Conservation (phyloP, 2,888 invertebrate genomes). For the Tetragonula carbonaria region DNA sequence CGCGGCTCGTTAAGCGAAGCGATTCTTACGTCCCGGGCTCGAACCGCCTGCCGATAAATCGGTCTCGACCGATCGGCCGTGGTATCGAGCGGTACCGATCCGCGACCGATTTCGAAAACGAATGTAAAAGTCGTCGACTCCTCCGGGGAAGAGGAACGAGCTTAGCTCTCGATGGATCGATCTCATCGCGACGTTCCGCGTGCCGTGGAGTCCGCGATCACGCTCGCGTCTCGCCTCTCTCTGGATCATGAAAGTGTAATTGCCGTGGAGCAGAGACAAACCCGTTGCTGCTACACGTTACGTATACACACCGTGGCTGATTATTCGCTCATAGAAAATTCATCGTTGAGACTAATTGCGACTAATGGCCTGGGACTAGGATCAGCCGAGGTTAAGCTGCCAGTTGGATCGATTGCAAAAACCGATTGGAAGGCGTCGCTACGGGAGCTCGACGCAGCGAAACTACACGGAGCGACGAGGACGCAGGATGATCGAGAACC, state of each 20-base stretch:
- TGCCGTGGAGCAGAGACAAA: conserved; percentile 42
- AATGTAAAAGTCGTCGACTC: conserved; percentile 23
- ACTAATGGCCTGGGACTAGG: conserved; percentile 73
- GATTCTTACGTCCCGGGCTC: conserved; percentile 30
- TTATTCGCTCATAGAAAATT: conserved; percentile 79
- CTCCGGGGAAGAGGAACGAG: background rate
- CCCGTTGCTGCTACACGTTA: conserved; percentile 17
- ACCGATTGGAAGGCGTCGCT: conserved; percentile 36
- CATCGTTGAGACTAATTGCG: conserved; percentile 80
- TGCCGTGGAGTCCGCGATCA: background rate
- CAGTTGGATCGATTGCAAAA: conserved; percentile 49
- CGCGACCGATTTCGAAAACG: conserved; percentile 55
- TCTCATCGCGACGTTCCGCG: conserved; percentile 37
- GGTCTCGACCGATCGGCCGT: conserved; percentile 28
- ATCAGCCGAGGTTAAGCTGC: conserved; percentile 56
- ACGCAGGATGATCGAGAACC: conserved; percentile 29
- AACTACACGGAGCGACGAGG: conserved; percentile 29
- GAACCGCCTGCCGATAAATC: conserved; percentile 39
- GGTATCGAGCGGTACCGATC: conserved; percentile 14
- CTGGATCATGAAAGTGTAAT: conserved; percentile 71
- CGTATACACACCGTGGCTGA: conserved; percentile 61
- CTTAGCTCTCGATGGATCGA: conserved; percentile 31
- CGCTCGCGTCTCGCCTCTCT: conserved; percentile 15
- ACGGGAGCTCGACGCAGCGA: conserved; percentile 18
- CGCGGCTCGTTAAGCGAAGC: conserved; percentile 64